Evolutionary conservation across 2,113 vertebrate species (phyloP), one percentile per base, ranked within the genome.

Genomic region (Dicentrarchus labrax): DNA sequence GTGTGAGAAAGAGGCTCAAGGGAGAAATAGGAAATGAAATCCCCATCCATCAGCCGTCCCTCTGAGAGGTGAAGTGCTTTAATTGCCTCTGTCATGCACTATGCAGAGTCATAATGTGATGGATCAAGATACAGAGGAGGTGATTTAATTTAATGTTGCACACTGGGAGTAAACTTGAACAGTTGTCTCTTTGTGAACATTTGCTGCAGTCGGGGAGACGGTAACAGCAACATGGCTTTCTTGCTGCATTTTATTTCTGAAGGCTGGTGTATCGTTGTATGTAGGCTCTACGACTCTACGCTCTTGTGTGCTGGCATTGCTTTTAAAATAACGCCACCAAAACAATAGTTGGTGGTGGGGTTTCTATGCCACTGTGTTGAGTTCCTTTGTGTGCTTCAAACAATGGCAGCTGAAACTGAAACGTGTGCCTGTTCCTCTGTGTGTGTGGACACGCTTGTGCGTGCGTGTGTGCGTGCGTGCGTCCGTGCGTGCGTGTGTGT

Each of bases 31-130:
- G 17, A 71, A 76, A 56, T 70, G 19, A 82, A 76, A 39, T 56
- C 38, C 39, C 76, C 48, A 36, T 70, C 72, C 66, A 48, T 76
- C 48, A 71, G 66, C 41, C 4, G 24, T 24, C 21, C 30, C 79
- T 39, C 39, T 21, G 41, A 66, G 68, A 65, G 53, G n/a, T 38
- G 61, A 53, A 60, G 45, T 53, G 75, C 47, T 56, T 50, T 72
- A 66, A 72, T 60, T 67, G 36, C 67, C 45, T 59, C 67, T 8
- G 24, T n/a, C 11, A 38, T 38, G 80, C 54, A 36, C 43, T 57
- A 21, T 57, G 13, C 30, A 2, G 41, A 54, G 72, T 45, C 6
- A 1, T 54, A 19, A 62, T 8, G 19, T 64, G 57, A 38, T 6
- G 8, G 62, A 68, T 57, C 41, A 5, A 19, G 65, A 19, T 3